These are phyloP conservation scores for Ametastegia equiseti DNA, from an alignment of 2,888 invertebrate genomes.

Conservation along the genomic window DNA sequence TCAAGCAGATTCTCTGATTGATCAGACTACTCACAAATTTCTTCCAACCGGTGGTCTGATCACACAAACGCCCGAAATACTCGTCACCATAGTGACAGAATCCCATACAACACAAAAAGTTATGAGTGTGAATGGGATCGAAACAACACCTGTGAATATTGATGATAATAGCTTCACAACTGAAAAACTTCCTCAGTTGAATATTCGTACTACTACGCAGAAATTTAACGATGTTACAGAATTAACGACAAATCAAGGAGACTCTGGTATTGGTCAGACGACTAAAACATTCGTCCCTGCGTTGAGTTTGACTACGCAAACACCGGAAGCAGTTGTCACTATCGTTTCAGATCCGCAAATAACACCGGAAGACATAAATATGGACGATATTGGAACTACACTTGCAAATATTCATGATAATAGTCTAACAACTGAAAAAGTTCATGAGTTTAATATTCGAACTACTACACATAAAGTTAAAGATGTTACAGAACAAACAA, in stretches of 20 bases:
- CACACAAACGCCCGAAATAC: not conserved
- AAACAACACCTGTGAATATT: not conserved
- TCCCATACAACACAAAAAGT: slow-evolving; percentile 1
- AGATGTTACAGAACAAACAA: not conserved
- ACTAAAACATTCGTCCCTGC: not conserved
- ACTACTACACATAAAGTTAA: not conserved
- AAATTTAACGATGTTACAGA: not conserved
- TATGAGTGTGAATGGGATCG: not conserved
- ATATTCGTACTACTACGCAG: not conserved
- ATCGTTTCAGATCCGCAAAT: not conserved
- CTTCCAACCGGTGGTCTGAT: not conserved
- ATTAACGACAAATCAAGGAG: not conserved
- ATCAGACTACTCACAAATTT: not conserved
- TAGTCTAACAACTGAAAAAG: not conserved
- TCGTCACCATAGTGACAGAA: not conserved
- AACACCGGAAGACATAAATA: not conserved
- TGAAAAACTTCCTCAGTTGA: not conserved
- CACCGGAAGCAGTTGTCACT: not conserved
- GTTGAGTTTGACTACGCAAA: not conserved
- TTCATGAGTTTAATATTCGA: not conserved
- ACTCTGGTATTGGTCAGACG: not conserved
- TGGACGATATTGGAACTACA: slow-evolving; percentile 22
- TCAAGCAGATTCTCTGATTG: not conserved
- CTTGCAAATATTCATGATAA: not conserved
- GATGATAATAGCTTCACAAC: not conserved